These are phyloP conservation scores for Formica exsecta DNA, from an alignment of 1,140 invertebrate species.

Conservation along the genomic window DNA sequence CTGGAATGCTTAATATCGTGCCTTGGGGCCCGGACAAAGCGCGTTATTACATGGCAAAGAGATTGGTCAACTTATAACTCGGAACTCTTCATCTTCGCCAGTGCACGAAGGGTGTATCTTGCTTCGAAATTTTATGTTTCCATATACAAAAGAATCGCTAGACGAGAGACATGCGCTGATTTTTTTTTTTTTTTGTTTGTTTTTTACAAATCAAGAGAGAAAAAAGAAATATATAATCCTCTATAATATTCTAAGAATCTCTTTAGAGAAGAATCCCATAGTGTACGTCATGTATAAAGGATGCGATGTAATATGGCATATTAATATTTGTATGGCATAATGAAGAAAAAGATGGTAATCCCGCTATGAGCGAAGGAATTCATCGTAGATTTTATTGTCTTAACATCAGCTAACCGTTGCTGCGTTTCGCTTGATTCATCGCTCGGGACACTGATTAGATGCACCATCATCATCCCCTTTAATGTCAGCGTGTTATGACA, in stretches of 20 bases:
- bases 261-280: neutral
- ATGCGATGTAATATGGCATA: neutral
- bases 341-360: neutral
- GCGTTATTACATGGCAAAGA: conserved; percentile 80
- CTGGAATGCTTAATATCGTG: conserved; percentile 85
- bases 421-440: conserved; percentile 26
- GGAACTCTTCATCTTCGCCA: conserved; percentile 76
- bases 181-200: neutral
- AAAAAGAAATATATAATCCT: neutral
- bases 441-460: conserved; percentile 37
- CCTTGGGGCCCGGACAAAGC: conserved; percentile 78
- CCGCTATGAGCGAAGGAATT: conserved; percentile 21
- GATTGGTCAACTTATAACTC: conserved; percentile 79
- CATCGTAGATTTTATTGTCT: conserved; percentile 36
- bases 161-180: neutral
- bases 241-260: neutral
- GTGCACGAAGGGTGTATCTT: conserved; percentile 51
- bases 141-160: neutral
- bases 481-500: conserved; percentile 62
- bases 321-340: conserved; percentile 17
- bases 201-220: neutral
- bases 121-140: conserved; percentile 27
- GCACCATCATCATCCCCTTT: conserved; percentile 52
- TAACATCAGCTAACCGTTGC: conserved; percentile 38
- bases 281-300: neutral